Evolutionary conservation across 2,113 vertebrate genomes (phyloP), one percentile per base, ranked within the genome.

Genomic region (Noctilio leporinus): DNA sequence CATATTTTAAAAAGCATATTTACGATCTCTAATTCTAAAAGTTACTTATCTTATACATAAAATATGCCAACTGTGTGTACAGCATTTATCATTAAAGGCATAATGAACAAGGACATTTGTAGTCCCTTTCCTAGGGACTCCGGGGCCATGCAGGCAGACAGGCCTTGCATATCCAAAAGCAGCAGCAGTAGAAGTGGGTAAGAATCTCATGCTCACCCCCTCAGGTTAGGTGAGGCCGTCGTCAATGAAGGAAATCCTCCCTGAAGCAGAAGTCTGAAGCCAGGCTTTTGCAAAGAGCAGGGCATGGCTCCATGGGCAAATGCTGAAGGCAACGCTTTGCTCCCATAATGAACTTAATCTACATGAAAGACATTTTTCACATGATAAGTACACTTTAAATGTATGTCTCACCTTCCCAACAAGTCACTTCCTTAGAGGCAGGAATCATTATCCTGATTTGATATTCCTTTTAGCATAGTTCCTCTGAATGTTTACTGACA

Each of bases 331-430:
- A 85, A 38, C 5, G 3, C 43, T 96, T 95, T 70, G 91, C 93
- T 93, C 94, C 70, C 75, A 62, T 57, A 84, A 73, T 69, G 49
- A 89, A 93, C 40, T 43, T n/a, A 17, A 84, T 78, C 86, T 87
- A 76, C 38, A 33, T 2, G 2, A 86, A 94, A 64, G 51, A 67
- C 43, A 45, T 49, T 86, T 75, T 95, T 53, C 49, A 88, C 86
- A 40, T 35, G 8, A 86, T 62, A 95, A 92, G 85, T 85, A 93
- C 26, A 84, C 73, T 91, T 93, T 53, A 35, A 78, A 83, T 83
- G 69, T 73, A 78, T 12, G 43, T 57, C 65, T 89, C 69, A 30
- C 86, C 85, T 57, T 72, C 65, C 70, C 55, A 76, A 87, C 53
- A 78, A 83, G 45, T 55, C 24, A 35, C 47, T 47, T 76, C 85